Evolutionary conservation across 2,888 invertebrate genomes (phyloP).

Genomic region (Hoplodrina ambigua): DNA sequence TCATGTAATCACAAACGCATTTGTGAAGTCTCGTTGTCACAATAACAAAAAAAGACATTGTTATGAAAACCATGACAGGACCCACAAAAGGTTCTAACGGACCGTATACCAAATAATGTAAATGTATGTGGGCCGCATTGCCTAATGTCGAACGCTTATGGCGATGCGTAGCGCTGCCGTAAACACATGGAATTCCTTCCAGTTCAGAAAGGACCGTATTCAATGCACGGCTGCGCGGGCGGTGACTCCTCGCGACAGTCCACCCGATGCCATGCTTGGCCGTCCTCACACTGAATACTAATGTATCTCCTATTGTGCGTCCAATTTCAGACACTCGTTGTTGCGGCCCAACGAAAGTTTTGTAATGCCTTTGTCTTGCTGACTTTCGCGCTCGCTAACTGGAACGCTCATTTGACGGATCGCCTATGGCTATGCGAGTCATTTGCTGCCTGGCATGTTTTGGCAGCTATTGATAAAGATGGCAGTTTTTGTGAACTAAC

Average conservation of each 20-base stretch:
- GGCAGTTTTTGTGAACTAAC: conserved; percentile 16
- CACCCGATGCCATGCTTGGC: conserved; percentile 80
- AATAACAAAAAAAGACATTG: conserved; percentile 50
- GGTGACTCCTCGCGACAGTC: conserved; percentile 87
- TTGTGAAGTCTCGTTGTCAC: conserved; percentile 7
- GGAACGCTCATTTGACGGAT: conserved; percentile 78
- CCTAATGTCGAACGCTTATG: conserved; percentile 81
- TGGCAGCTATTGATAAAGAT: conserved; percentile 40
- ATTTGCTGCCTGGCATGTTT: conserved; percentile 48
- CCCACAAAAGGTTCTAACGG: conserved; percentile 81
- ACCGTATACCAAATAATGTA: conserved; percentile 80
- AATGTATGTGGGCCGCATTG: conserved; percentile 83
- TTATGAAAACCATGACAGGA: conserved; percentile 66
- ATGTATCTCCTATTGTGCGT: conserved; percentile 79
- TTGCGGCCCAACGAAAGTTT: conserved; percentile 83
- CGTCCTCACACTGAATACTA: conserved; percentile 84
- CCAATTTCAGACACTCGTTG: conserved; percentile 75
- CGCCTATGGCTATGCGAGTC: conserved; percentile 45
- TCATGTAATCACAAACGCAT: conserved; percentile 5
- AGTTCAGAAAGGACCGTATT: conserved; percentile 80
- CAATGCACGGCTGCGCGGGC: conserved; percentile 84
- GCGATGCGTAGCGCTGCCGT: conserved; percentile 77
- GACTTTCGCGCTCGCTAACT: conserved; percentile 84
- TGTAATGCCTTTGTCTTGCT: conserved; percentile 85
- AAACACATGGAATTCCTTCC: conserved; percentile 79